Evolutionary conservation across 1,140 invertebrate species (phyloP).

Genomic region (Orchesella cincta): DNA sequence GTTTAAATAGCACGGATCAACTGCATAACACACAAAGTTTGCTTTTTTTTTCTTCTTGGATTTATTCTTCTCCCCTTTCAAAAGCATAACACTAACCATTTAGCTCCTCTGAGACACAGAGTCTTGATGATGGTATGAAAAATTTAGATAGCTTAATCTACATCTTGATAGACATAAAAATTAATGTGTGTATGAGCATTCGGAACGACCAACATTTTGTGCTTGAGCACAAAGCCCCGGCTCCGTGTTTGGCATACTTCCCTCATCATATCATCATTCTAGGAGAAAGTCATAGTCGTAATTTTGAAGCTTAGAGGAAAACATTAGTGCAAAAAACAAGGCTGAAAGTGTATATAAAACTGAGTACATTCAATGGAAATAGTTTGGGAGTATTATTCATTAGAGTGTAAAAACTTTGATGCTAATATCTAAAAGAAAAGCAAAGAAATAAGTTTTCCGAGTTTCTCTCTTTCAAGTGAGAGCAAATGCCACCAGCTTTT

Average conservation of each 20-base stretch:
- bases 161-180: too few relatives aligned
- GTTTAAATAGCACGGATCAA: background rate
- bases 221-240: too few relatives aligned
- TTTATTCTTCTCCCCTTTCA: background rate
- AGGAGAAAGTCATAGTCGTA: too few relatives aligned
- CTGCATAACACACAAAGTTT: background rate
- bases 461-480: background rate
- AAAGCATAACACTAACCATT: background rate
- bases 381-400: background rate
- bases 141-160: slow-evolving; percentile 9
- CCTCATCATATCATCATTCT: too few relatives aligned
- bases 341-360: background rate
- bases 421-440: background rate
- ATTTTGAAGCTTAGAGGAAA: too few relatives aligned
- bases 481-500: slow-evolving; percentile 14
- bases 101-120: background rate
- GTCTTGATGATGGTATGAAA: background rate
- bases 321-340: too few relatives aligned
- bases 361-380: background rate
- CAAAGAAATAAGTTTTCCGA: background rate
- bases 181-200: too few relatives aligned
- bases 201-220: too few relatives aligned
- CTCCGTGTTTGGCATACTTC: too few relatives aligned
- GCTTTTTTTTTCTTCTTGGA: background rate
- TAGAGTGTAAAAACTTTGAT: background rate